Percentiles rank a stretch among this genome's conserved stretches.
Evolutionary conservation across 2,888 invertebrate genomes (phyloP).

Genomic region (Hermaeophaga mercurialis): DNA sequence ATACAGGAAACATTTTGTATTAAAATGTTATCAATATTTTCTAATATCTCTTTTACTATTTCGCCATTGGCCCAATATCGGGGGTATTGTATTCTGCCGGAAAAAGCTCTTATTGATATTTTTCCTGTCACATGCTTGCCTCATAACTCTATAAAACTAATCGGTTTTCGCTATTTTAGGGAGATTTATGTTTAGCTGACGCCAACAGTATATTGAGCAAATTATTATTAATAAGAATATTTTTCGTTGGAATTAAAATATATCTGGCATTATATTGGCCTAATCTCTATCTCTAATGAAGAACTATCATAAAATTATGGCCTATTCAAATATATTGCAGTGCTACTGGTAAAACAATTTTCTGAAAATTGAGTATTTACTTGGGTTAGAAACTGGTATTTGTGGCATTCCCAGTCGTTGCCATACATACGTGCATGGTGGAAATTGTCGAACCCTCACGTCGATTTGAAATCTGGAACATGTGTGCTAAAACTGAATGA

Average conservation of each 20-base stretch:
- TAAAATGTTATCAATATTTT: no score
- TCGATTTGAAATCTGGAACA: conserved; percentile 50
- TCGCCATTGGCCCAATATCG: conserved; percentile 45
- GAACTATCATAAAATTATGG: no score
- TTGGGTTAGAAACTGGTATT: conserved; percentile 10
- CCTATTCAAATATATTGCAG: no score
- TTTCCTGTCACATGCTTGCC: conserved; percentile 43
- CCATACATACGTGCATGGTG: conserved; percentile 43
- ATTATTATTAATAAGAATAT: no score
- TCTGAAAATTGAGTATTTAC: no score
- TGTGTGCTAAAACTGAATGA: conserved; percentile 44
- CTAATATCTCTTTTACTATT: conserved; percentile 8
- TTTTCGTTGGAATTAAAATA: no score
- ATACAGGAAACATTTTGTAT: no score
- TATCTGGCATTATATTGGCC: no score
- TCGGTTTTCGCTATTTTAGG: conserved; percentile 24
- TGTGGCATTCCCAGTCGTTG: conserved; percentile 1
- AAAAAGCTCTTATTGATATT: conserved; percentile 46
- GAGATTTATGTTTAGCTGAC: conserved; percentile 1
- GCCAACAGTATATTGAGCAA: no score
- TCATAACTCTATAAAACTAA: conserved; percentile 47
- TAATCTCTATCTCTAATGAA: no score
- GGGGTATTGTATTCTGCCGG: conserved; percentile 41
- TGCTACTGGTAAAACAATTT: no score
- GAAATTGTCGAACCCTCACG: conserved; percentile 45